Base-by-base conservation (phyloP, 2,113 vertebrate genomes). In the Carassius gibelio region DNA sequence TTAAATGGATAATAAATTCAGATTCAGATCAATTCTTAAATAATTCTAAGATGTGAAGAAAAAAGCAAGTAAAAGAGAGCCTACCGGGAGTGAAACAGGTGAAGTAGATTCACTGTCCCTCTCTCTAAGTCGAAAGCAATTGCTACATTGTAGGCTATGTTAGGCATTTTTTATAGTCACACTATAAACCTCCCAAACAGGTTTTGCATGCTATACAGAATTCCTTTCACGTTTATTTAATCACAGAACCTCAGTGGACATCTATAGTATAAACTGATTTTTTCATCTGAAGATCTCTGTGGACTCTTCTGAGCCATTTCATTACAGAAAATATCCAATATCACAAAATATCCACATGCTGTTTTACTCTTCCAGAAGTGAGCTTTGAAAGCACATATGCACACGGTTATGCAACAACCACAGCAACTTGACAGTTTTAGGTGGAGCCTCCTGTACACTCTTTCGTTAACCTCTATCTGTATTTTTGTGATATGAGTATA, bases 181-280 rank as follows among this genome's bases (percentile, higher is more conserved):
- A 21, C 34, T 77, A 4, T 23, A 13, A 82, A 88, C 81, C 86
- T n/a, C 75, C 82, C 86, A 75, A 85, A 90, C 89, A 66, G 85
- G 89, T 85, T 83, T 81, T 34, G 26, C 50, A 68, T 45, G 79
- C 34, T 68, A 66, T 10, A 19, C 78, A 5, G 59, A 48, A 81
- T 52, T 81, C 42, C 9, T 50, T 8, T 30, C 23, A 26, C 2
- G 9, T 52, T 81, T 21, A 21, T 68, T 68, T 50, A 81, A 81
- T 81, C 62, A 69, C 45, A 81, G 26, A 52, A 69, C 17, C 15
- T 13, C 45, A 36, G 0, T 9, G 5, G n/a, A 5, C n/a, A 26
- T 45, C 7, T 48, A 4, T 11, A 26, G 38, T 19, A 48, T 50
- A 4, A 64, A 42, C 21, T 3, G 34, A 59, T 1, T 48, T 80